These are phyloP conservation scores for Mylabris phalerata DNA, from an alignment of 1,140 invertebrate species.

Conservation along the genomic window DNA sequence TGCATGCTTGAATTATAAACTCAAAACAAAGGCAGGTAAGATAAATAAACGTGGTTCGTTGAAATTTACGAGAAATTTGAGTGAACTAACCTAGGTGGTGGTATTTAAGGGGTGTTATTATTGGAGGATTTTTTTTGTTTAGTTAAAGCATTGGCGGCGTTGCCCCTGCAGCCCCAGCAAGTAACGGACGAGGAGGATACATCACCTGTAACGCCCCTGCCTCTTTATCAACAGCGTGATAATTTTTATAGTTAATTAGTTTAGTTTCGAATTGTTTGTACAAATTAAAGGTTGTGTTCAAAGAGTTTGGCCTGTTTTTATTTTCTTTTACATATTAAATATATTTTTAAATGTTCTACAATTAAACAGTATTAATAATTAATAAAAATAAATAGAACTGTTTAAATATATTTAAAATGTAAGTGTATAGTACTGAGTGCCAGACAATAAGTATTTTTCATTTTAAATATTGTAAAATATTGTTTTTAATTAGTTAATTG, in stretches of 20 bases:
- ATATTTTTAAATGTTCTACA: conserved; percentile 13
- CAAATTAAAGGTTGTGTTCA: conserved; percentile 30
- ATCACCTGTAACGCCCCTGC: conserved; percentile 60
- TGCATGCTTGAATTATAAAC: too few relatives aligned
- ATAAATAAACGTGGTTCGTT: too few relatives aligned
- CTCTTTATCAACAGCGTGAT: conserved; percentile 76
- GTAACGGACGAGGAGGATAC: conserved; percentile 56
- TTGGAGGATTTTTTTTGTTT: conserved; percentile 30
- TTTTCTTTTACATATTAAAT: conserved; percentile 28
- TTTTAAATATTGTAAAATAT: background rate
- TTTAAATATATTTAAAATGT: conserved; percentile 26
- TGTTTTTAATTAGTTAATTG: conserved; percentile 18
- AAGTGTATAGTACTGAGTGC: conserved; percentile 28
- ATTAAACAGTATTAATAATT: conserved; percentile 16
- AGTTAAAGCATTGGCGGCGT: conserved; percentile 69
- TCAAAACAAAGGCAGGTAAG: too few relatives aligned
- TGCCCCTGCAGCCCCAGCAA: conserved; percentile 47
- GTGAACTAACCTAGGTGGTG: too few relatives aligned
- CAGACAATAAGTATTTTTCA: conserved; percentile 28
- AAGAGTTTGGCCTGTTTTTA: conserved; percentile 29
- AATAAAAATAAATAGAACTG: background rate
- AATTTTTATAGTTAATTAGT: conserved; percentile 68
- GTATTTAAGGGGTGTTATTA: background rate
- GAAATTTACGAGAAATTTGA: too few relatives aligned
- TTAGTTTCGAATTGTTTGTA: conserved; percentile 19